Base-by-base conservation (phyloP, 2,797 vertebrate genomes). In the Poeciliopsis presidionis region DNA sequence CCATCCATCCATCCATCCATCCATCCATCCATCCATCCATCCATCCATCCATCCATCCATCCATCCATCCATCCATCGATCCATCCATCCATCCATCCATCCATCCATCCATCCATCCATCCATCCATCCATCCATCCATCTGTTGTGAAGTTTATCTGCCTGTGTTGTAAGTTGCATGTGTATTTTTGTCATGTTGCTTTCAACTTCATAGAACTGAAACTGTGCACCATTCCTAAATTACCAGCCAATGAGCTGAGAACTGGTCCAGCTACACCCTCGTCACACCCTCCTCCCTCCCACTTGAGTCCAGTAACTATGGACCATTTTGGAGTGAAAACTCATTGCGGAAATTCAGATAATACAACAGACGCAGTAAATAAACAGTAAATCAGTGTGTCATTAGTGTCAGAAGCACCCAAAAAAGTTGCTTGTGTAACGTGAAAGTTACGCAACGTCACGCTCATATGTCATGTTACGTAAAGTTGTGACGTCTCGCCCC, bases 281-380 rank as follows among this genome's bases (percentile, higher is more conserved):
- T 67, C 75, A 49, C 33, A 61, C 14, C 67, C 5, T 7, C 28
- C n/a, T 3, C 9, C 28, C n/a, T 3, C 12, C 75, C 2, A 69
- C 36, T 33, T 63, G 18, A 20, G 2, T 0, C 8, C 53, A 0
- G 0, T 2, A 7, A 13, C 87, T 49, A 6, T 20, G 16, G 5
- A 87, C 85, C 87, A 90, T 88, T 41, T 92, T 90, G 80, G 76
- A 83, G 88, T 77, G 88, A 70, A 55, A 80, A 8, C 39, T 11
- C 46, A 0, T 2, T 0, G 9, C 9, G 4, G 1, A 69, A 47
- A 0, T 5, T 3, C 0, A 39, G 41, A 49, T 1, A 5, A 1
- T 0, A 0, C 1, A 6, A 0, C 3, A 43, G 14, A 2, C 33
- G 30, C 16, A 63, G 20, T 36, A 36, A 63, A 36, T 36, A 63